A percentile compares a stretch with the other conserved stretches of the same genome.
Evolutionary conservation across 2,797 vertebrate genomes (phyloP).

Genomic region (Sebastolobus alascanus): DNA sequence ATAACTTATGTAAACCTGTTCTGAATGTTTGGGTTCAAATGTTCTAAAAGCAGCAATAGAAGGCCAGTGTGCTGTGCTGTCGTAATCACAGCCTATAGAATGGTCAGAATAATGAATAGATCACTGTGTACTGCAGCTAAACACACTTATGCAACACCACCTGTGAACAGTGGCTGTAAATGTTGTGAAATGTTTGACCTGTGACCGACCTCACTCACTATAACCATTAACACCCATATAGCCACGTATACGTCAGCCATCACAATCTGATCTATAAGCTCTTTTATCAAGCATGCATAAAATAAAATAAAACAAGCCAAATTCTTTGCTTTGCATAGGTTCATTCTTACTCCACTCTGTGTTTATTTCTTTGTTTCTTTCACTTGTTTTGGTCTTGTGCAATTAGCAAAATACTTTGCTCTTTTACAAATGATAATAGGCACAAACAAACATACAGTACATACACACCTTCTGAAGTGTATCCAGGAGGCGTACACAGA

Average conservation of each 20-base stretch:
- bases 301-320: constrained; percentile 27
- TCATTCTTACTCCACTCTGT: constrained; percentile 58
- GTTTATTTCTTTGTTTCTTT: constrained; percentile 66
- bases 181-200: constrained; percentile 8
- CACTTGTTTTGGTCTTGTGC: constrained; percentile 79
- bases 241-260: background rate
- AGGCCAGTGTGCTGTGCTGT: background rate
- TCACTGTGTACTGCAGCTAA: background rate
- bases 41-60: background rate
- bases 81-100: background rate
- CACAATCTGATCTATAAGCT: background rate
- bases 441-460: constrained; percentile 74
- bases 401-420: constrained; percentile 75
- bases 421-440: constrained; percentile 78
- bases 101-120: background rate
- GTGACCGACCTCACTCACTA: background rate
- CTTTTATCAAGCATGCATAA: background rate
- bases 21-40: background rate
- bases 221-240: background rate
- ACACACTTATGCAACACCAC: background rate
- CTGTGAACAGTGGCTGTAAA: background rate
- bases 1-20: background rate
- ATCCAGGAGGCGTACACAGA: constrained; percentile 36
- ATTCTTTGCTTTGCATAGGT: constrained; percentile 72
- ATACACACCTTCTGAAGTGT: constrained; percentile 27